phyloP scores from a whole-genome alignment of 2,113 vertebrate genomes.

The Passer domesticus region DNA sequence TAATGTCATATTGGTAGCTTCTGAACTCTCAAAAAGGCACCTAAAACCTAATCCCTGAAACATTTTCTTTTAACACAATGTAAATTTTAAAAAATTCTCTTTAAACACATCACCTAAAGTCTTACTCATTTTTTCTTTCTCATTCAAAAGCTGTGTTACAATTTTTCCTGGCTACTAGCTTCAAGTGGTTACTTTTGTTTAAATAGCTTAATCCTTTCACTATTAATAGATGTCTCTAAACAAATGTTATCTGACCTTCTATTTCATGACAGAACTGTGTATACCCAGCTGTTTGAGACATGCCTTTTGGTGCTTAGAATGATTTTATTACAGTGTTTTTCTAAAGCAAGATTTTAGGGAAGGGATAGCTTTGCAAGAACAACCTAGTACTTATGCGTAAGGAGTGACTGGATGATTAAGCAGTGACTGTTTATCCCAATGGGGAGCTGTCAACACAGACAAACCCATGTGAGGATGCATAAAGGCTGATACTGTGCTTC shows the following conservation, averaged over 20 bases:
- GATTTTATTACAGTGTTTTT: background rate
- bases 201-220: constrained; percentile 25
- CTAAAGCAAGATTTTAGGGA: background rate
- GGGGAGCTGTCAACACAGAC: background rate
- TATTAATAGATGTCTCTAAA: constrained; percentile 47
- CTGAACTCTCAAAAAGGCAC: background rate
- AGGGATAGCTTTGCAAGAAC: background rate
- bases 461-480: background rate
- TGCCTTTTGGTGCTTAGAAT: background rate
- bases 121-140: background rate
- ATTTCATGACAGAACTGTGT: background rate
- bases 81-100: background rate
- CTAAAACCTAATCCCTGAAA: background rate
- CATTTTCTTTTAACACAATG: background rate
- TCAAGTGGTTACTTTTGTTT: constrained; percentile 3
- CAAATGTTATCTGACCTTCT: constrained; percentile 44
- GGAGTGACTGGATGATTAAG: background rate
- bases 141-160: background rate
- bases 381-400: background rate
- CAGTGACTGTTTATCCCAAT: background rate
- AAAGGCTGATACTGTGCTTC: background rate
- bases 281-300: constrained; percentile 26
- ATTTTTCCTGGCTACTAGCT: background rate
- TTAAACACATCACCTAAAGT: background rate
- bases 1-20: background rate